Percentiles rank a stretch among this genome's conserved stretches.
Evolutionary conservation across 2,888 invertebrate genomes (phyloP).

Genomic region (Unio delphinus): DNA sequence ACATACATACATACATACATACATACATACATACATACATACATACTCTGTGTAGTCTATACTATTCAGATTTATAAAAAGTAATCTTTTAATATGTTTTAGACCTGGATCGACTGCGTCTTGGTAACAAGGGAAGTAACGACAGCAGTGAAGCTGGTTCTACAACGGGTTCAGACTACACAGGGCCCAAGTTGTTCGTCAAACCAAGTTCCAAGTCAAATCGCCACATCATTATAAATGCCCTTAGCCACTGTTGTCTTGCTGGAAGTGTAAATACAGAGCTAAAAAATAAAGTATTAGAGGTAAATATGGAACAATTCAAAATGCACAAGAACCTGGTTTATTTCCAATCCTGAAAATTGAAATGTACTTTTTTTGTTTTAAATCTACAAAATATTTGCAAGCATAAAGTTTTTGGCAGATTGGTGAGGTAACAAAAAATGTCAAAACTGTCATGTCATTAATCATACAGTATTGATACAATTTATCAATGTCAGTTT

Average conservation of each 20-base stretch:
- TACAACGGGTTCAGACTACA: constrained; percentile 44
- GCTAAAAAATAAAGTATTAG: constrained; percentile 91
- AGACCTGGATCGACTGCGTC: constrained; percentile 10
- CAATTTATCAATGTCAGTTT: no score
- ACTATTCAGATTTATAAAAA: neutral
- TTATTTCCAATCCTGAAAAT: no score
- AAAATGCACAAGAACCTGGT: neutral
- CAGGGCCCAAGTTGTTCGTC: constrained; percentile 95
- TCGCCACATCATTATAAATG: constrained; percentile 95
- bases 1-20: no score
- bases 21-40: no score
- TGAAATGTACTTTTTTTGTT: no score
- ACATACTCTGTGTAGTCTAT: no score
- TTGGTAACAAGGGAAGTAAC: constrained; percentile 25
- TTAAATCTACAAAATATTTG: no score
- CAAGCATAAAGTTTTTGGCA: no score
- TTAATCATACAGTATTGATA: no score
- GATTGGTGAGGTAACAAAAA: no score
- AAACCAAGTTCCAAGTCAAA: constrained; percentile 98
- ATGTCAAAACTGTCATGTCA: no score
- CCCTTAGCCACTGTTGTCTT: constrained; percentile 98
- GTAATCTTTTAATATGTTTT: neutral
- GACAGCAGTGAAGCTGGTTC: constrained; percentile 53
- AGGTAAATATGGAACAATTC: constrained; percentile 71
- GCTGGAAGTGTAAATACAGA: constrained; percentile 97